A percentile compares a stretch with the other conserved stretches of the same genome.
These are phyloP conservation scores for Trypoxylon attenuatum DNA, from an alignment of 2,888 invertebrate genomes.

Conservation along the genomic window DNA sequence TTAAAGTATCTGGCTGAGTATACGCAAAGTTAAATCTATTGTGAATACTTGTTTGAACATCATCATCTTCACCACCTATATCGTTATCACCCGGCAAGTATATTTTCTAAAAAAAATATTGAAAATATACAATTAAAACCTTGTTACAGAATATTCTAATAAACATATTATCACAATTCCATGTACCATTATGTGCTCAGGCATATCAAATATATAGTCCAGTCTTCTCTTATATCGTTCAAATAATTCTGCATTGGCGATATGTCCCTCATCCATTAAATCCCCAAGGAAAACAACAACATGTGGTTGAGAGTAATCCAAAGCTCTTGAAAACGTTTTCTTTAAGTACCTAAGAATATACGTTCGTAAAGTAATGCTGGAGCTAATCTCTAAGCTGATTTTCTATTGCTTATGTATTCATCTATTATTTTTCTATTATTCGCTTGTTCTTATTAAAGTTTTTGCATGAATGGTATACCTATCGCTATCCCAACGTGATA, in stretches of 20 bases:
- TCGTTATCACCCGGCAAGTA: conserved; percentile 98
- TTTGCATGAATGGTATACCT: too few species aligned
- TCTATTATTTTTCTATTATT: too few species aligned
- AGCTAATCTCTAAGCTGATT: conserved; percentile 17
- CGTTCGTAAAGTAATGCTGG: conserved; percentile 36
- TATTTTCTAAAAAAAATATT: conserved; percentile 78
- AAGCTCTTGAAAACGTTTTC: conserved; percentile 85
- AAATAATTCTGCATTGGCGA: conserved; percentile 83
- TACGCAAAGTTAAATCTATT: conserved; percentile 79
- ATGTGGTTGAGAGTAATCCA: conserved; percentile 85
- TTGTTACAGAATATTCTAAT: too few species aligned
- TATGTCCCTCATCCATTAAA: conserved; percentile 95
- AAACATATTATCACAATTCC: background rate
- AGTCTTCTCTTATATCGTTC: conserved; percentile 85
- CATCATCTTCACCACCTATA: conserved; percentile 93
- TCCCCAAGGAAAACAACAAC: conserved; percentile 94
- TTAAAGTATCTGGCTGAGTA: conserved; percentile 80
- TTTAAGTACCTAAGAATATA: conserved; percentile 82
- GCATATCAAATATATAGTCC: conserved; percentile 78
- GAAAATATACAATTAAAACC: background rate
- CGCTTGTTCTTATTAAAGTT: too few species aligned
- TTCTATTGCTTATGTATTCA: background rate
- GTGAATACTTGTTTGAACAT: conserved; percentile 83
- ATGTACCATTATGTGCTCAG: conserved; percentile 68
- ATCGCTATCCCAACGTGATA: conserved; percentile 92